phyloP scores from a whole-genome alignment of 2,888 invertebrate species.

The Epistrophe eligans region DNA sequence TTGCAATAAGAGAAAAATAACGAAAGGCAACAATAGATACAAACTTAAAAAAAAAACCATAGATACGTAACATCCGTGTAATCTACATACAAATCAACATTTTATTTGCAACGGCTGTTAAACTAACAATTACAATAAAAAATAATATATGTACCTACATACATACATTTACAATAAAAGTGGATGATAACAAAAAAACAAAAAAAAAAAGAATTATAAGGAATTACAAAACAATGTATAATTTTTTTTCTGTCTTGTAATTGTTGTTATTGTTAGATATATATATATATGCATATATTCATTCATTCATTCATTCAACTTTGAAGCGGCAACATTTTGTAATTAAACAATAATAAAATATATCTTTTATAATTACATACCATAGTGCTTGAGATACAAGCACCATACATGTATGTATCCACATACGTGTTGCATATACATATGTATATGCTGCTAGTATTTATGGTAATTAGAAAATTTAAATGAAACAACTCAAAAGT shows the following conservation, averaged over 20 bases:
- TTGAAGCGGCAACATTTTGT: constrained; percentile 69
- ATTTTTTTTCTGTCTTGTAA: constrained; percentile 39
- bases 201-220: constrained; percentile 41
- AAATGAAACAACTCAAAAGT: constrained; percentile 62
- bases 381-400: constrained; percentile 19
- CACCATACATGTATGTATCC: background rate
- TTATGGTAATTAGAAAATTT: constrained; percentile 72
- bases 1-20: constrained; percentile 60
- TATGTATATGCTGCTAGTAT: constrained; percentile 41
- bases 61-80: constrained; percentile 68
- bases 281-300: background rate
- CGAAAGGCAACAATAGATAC: constrained; percentile 45
- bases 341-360: constrained; percentile 73
- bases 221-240: constrained; percentile 48
- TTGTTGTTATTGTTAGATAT: constrained; percentile 34
- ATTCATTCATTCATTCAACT: constrained; percentile 36
- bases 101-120: constrained; percentile 73
- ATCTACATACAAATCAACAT: constrained; percentile 75
- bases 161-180: constrained; percentile 42
- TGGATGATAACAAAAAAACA: constrained; percentile 53
- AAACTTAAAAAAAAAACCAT: constrained; percentile 57
- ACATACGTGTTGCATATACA: constrained; percentile 10
- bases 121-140: constrained; percentile 75
- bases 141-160: constrained; percentile 24
- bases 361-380: constrained; percentile 64